Conservation (phyloP, 2,113 vertebrate genomes). For the Mirounga angustirostris region DNA sequence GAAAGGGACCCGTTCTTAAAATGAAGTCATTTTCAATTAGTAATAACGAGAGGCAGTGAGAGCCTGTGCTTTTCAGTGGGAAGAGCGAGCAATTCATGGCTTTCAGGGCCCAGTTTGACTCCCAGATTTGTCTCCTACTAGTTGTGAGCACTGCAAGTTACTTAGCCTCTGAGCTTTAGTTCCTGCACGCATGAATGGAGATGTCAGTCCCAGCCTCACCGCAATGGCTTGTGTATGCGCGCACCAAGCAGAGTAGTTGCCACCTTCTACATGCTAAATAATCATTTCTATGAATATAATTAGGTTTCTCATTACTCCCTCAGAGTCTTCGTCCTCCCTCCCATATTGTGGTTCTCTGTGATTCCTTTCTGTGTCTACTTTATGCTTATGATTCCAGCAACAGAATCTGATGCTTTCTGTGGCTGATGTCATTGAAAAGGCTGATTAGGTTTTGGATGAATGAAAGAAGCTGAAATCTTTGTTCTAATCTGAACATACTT, state of each 20-base stretch:
- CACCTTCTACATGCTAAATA: background rate
- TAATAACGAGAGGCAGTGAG: background rate
- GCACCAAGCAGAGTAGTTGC: background rate
- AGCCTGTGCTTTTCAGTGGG: background rate
- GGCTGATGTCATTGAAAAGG: background rate
- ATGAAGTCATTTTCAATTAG: background rate
- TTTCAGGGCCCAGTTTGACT: background rate
- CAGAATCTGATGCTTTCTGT: background rate
- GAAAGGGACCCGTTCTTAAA: background rate
- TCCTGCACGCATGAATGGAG: background rate
- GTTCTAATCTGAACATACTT: background rate
- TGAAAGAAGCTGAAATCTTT: background rate
- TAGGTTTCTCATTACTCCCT: background rate
- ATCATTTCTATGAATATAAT: background rate
- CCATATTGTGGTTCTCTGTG: background rate
- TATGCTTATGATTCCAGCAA: background rate
- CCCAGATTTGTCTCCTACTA: background rate
- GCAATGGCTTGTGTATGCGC: background rate
- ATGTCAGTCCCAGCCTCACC: accelerated
- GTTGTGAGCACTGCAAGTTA: background rate
- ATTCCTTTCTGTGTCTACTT: background rate
- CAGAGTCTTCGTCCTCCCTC: background rate
- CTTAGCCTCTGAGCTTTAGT: background rate
- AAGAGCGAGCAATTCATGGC: background rate
- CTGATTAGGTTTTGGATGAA: background rate